A percentile compares a stretch with the other conserved stretches of the same genome.
Conservation (phyloP, 2,113 vertebrate genomes). For the Phalacrocorax pelagicus region DNA sequence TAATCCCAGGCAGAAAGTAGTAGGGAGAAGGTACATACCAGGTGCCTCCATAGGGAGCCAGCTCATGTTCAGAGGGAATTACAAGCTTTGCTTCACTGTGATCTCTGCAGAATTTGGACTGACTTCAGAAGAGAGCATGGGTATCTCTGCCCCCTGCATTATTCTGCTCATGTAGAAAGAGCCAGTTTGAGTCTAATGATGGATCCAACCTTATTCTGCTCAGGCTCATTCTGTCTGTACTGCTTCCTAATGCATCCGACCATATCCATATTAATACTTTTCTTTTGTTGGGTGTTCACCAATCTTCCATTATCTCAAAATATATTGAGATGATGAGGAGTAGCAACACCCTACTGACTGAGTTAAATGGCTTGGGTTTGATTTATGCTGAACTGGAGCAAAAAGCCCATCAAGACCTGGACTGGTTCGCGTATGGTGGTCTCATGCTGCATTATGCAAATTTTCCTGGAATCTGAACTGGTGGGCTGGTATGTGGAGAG, state of each 20-base stretch:
- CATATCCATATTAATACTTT: background rate
- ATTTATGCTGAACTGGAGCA: background rate
- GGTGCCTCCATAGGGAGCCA: background rate
- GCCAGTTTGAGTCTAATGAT: background rate
- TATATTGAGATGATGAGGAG: background rate
- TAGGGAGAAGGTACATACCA: background rate
- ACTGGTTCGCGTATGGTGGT: background rate
- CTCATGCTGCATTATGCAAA: background rate
- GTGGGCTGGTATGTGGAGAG: background rate
- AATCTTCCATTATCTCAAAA: background rate
- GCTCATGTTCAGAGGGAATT: background rate
- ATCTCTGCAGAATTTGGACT: background rate
- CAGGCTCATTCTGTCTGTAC: background rate
- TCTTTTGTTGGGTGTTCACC: background rate
- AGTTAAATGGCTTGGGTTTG: background rate
- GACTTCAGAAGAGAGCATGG: background rate
- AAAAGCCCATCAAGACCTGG: background rate
- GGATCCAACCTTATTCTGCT: background rate
- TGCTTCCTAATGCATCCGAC: background rate
- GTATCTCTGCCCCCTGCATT: background rate
- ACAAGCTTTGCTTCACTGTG: background rate
- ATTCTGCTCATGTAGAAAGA: background rate
- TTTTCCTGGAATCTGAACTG: background rate
- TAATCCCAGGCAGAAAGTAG: background rate
- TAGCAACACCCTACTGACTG: background rate